Conservation (phyloP, 1,140 invertebrate genomes). For the Augochlora pura region DNA sequence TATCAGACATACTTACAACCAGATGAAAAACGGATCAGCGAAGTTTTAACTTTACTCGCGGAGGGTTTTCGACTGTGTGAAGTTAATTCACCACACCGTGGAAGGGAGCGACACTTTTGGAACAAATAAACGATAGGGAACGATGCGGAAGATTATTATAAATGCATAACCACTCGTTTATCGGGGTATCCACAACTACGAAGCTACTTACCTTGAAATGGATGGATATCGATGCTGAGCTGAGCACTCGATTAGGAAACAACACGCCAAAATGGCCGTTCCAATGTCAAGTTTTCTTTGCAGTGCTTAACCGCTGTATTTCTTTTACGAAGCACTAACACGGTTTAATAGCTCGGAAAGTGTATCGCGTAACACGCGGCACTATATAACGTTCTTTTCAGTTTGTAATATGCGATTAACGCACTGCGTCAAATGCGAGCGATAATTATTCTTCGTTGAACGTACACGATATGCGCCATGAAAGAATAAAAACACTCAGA, state of each 20-base stretch:
- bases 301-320: conserved; percentile 53
- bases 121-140: neutral
- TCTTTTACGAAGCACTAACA: conserved; percentile 46
- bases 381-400: conserved; percentile 55
- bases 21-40: conserved; percentile 15
- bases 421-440: conserved; percentile 74
- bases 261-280: conserved; percentile 78
- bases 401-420: conserved; percentile 68
- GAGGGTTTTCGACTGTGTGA: conserved; percentile 16
- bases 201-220: conserved; percentile 70
- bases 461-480: conserved; percentile 62
- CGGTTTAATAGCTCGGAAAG: conserved; percentile 43
- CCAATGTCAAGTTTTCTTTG: conserved; percentile 74
- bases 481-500: conserved; percentile 59
- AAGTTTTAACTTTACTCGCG: neutral
- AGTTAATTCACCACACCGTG: neutral
- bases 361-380: conserved; percentile 49
- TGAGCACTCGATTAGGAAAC: conserved; percentile 71
- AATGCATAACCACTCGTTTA: neutral
- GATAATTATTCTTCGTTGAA: conserved; percentile 68
- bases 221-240: conserved; percentile 73
- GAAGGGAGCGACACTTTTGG: neutral
- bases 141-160: neutral
- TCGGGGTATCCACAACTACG: neutral
- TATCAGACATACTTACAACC: conserved; percentile 29